Conservation (phyloP, 1,140 invertebrate genomes). For the Contarinia nasturtii region DNA sequence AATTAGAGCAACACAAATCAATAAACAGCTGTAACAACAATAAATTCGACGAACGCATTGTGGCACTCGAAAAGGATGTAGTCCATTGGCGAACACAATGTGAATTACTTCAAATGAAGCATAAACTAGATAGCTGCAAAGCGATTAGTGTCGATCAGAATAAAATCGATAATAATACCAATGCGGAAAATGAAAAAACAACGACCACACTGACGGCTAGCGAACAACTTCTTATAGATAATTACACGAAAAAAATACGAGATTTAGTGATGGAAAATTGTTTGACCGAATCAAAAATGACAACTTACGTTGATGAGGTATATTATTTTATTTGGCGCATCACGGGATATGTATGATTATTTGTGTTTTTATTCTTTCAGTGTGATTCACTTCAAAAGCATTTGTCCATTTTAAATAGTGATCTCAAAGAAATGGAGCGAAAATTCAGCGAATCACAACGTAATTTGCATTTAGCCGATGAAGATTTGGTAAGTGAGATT, state of each 20-base stretch:
- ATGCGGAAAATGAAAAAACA: not conserved
- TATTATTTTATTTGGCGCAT: no score
- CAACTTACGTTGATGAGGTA: conserved; percentile 14
- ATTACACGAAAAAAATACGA: conserved; percentile 19
- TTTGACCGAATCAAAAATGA: conserved; percentile 15
- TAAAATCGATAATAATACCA: not conserved
- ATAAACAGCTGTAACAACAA: conserved; percentile 3
- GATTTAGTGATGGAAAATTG: conserved; percentile 16
- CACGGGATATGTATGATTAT: no score
- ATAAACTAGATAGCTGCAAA: conserved; percentile 14
- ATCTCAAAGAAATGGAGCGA: conserved; percentile 24
- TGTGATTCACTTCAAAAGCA: conserved; percentile 17
- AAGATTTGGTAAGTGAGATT: conserved; percentile 26
- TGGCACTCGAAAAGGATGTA: conserved; percentile 31
- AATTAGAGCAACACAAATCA: conserved; percentile 16
- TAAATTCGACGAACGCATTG: conserved; percentile 14
- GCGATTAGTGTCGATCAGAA: not conserved
- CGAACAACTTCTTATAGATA: conserved; percentile 17
- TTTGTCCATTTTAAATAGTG: conserved; percentile 18
- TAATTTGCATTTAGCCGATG: conserved; percentile 27
- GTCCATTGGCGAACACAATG: conserved; percentile 36
- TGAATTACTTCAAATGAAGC: conserved; percentile 30
- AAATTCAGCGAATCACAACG: conserved; percentile 27
- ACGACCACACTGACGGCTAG: conserved; percentile 4
- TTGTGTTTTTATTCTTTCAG: conserved; percentile 1